Base-by-base conservation (phyloP, 2,797 vertebrate genomes). In the Sebastes matsubarae region DNA sequence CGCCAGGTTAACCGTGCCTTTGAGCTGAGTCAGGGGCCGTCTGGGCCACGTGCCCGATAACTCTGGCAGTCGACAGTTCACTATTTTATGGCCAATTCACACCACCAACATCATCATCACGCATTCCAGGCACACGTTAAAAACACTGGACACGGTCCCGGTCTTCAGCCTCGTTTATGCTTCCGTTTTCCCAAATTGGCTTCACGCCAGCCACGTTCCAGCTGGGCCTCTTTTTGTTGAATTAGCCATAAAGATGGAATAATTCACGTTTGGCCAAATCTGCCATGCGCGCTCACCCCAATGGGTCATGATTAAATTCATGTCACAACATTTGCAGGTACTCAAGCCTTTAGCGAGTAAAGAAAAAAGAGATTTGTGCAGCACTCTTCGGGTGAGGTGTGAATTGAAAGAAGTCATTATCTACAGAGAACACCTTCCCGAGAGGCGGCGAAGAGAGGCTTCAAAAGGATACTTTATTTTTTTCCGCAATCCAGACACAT, bases 371-470 rank as follows among this genome's bases (percentile, higher is more conserved):
- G 20, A 77, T 38, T 68, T 78, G 46, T 22, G 63, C 75, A 42
- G 87, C 68, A 18, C 27, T 84, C 71, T 79, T 38, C 6, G 24
- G 84, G 78, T 81, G 67, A 88, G 87, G 87, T 70, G 69, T 82
- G 87, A 91, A 89, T 84, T 83, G 84, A 91, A 92, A 89, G 82
- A 87, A 91, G 90, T 93, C 89, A 92, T 92, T 94, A 94, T 95
- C 92, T 87, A 42, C 81, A 68, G 84, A 89, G 87, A 94, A 91
- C 91, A 94, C 90, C 91, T 93, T 91, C 85, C 88, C 55, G 8
- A 74, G 75, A 86, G 87, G 87, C 82, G 50, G 86, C 73, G 16
- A 73, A 70, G 80, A 68, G 82, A 79, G 42, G 76, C 92, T 93
- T 95, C 90, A 94, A 92, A 94, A 78, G 75, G 52, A 87, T 72